A percentile compares a stretch with the other conserved stretches of the same genome.
Conservation (phyloP, 2,888 invertebrate species). For the Alloscopus bannaensis region DNA sequence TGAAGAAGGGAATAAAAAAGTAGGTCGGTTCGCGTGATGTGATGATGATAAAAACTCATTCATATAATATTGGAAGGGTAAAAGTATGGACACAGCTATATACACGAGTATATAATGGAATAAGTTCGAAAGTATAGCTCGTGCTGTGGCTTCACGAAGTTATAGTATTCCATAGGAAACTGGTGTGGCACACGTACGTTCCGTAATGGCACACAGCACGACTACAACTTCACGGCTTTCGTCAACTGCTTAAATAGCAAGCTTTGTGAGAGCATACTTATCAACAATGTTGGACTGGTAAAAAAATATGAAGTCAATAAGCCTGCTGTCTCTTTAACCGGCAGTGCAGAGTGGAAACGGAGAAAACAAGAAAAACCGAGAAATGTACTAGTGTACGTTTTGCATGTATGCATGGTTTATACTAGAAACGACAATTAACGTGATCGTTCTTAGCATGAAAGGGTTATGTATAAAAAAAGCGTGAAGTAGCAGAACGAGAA, state of each 20-base stretch:
- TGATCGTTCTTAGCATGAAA: neutral
- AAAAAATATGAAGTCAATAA: no score
- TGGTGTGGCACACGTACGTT: constrained; percentile 4
- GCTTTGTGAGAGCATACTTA: neutral
- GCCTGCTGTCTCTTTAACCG: no score
- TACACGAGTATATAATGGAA: constrained; percentile 22
- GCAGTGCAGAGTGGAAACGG: no score
- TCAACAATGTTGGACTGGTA: no score
- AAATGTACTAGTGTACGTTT: neutral
- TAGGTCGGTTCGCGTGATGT: constrained; percentile 62
- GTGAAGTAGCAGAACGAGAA: no score
- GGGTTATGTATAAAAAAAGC: neutral
- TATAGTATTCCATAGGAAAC: no score
- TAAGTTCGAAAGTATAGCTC: neutral
- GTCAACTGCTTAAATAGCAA: neutral
- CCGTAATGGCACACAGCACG: no score
- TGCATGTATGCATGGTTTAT: constrained; percentile 1
- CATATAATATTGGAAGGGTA: constrained; percentile 33
- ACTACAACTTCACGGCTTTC: no score
- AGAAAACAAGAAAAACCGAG: neutral
- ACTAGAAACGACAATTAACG: neutral
- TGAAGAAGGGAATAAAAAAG: constrained; percentile 50
- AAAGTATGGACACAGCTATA: constrained; percentile 48
- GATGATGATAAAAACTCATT: constrained; percentile 60
- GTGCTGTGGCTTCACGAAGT: no score